These are phyloP conservation scores for Candoia aspera DNA, from an alignment of 2,113 vertebrate species.

Conservation along the genomic window DNA sequence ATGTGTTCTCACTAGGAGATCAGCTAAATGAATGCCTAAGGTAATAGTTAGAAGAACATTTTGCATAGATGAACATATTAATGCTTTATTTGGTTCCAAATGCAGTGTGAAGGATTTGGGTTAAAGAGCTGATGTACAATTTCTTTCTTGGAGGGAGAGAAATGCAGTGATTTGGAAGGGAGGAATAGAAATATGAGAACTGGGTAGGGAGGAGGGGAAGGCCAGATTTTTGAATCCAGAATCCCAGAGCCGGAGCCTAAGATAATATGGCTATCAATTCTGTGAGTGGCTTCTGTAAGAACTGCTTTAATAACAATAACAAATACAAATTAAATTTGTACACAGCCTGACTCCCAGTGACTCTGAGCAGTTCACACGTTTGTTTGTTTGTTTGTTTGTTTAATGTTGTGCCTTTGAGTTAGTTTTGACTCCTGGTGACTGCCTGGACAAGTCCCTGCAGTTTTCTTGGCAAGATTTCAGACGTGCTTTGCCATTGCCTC, in stretches of 20 bases:
- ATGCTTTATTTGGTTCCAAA: conserved; percentile 81
- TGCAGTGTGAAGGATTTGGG: conserved; percentile 77
- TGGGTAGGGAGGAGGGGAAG: neutral
- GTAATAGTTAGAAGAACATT: conserved; percentile 76
- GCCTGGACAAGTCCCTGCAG: too few species aligned
- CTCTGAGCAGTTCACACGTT: too few species aligned
- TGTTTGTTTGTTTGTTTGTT: too few species aligned
- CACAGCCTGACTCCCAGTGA: too few species aligned
- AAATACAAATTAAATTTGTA: neutral
- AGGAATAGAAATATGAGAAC: neutral
- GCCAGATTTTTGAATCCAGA: neutral
- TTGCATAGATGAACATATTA: conserved; percentile 73
- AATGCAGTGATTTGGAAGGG: neutral
- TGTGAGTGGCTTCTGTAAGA: neutral
- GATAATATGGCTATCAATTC: too few species aligned
- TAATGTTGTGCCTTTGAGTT: too few species aligned
- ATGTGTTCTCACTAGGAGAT: conserved; percentile 69
- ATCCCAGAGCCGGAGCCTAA: neutral
- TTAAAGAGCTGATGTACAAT: conserved; percentile 53
- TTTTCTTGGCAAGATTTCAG: too few species aligned
- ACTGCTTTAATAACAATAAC: neutral
- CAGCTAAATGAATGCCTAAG: conserved; percentile 69
- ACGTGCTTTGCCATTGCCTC: too few species aligned
- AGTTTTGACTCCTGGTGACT: too few species aligned
- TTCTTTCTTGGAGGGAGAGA: conserved; percentile 47